These are phyloP conservation scores for Ispidina picta DNA, from an alignment of 2,797 vertebrate genomes.

Conservation along the genomic window DNA sequence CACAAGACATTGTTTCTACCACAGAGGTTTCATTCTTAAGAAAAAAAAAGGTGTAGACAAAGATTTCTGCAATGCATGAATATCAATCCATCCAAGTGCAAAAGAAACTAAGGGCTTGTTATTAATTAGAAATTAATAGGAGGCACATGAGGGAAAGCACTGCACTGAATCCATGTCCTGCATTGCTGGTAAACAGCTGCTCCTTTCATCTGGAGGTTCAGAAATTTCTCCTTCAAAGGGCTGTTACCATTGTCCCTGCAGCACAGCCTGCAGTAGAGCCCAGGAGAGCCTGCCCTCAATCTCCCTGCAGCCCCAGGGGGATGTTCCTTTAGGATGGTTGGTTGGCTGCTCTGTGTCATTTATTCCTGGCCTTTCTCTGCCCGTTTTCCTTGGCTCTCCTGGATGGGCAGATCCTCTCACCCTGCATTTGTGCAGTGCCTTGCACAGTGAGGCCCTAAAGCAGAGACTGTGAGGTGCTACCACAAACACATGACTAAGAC, in stretches of 20 bases:
- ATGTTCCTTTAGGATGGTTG: neutral
- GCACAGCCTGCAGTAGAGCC: neutral
- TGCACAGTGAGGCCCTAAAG: fast-evolving
- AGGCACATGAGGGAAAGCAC: neutral
- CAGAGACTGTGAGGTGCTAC: neutral
- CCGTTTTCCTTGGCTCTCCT: neutral
- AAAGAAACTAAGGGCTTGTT: neutral
- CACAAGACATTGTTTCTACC: neutral
- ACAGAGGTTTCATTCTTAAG: neutral
- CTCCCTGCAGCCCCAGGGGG: fast-evolving
- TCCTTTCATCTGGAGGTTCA: neutral
- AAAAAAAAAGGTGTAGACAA: neutral
- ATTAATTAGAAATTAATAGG: neutral
- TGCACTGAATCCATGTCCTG: neutral
- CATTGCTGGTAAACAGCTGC: neutral
- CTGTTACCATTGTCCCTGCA: neutral
- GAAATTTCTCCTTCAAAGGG: neutral
- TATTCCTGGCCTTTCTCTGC: neutral
- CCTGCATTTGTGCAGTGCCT: neutral
- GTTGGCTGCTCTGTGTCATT: neutral
- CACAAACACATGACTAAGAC: neutral
- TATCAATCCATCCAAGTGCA: neutral
- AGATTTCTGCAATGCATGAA: neutral
- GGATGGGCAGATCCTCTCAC: neutral
- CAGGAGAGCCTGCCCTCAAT: neutral